phyloP scores from a whole-genome alignment of 2,888 invertebrate species.

The Pollenia amentaria region DNA sequence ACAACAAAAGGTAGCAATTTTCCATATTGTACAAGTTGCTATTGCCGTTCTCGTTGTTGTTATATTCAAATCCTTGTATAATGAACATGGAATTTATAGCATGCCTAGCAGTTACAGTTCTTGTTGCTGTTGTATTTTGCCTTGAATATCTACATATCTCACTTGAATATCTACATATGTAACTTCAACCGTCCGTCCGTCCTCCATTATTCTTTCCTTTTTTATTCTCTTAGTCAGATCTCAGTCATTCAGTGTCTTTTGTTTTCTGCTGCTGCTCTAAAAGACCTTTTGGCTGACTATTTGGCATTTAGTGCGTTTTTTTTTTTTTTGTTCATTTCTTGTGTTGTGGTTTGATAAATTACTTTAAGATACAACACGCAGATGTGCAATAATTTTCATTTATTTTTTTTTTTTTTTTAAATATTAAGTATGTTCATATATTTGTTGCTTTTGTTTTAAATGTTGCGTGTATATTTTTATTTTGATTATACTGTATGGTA shows the following conservation, averaged over 20 bases:
- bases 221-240: conserved; percentile 34
- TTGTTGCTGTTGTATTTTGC: conserved; percentile 44
- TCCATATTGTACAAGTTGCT: conserved; percentile 37
- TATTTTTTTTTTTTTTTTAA: conserved; percentile 39
- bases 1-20: conserved; percentile 67
- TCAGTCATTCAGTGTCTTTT: conserved; percentile 27
- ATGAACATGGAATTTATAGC: conserved; percentile 62
- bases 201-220: neutral
- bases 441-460: conserved; percentile 50
- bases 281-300: conserved; percentile 71
- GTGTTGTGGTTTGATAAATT: conserved; percentile 66
- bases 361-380: conserved; percentile 72
- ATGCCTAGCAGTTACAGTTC: conserved; percentile 57
- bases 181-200: conserved; percentile 26
- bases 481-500: conserved; percentile 60
- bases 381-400: conserved; percentile 73
- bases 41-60: conserved; percentile 24
- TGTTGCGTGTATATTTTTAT: conserved; percentile 59
- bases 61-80: conserved; percentile 59
- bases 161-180: conserved; percentile 36
- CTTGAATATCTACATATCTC: conserved; percentile 33
- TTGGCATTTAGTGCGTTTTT: conserved; percentile 69
- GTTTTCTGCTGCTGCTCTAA: conserved; percentile 40
- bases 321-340: conserved; percentile 47
- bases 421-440: conserved; percentile 29